phyloP scores from a whole-genome alignment of 2,113 vertebrate genomes.

The Fulmarus glacialis region DNA sequence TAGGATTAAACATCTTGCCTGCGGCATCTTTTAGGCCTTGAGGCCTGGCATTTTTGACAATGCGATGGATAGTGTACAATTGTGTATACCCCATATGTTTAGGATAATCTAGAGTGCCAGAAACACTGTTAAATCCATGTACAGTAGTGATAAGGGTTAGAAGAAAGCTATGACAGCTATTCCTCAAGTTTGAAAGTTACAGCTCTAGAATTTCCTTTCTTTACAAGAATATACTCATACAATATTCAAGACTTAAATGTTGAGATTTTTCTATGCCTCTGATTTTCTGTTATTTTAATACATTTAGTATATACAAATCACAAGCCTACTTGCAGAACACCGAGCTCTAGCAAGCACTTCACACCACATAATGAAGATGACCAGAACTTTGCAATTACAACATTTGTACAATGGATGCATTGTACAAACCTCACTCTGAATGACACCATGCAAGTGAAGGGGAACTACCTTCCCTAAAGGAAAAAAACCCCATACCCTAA shows the following conservation, averaged over 20 bases:
- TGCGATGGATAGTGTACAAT: background rate
- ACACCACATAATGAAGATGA: background rate
- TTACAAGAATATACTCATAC: background rate
- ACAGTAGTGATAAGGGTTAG: background rate
- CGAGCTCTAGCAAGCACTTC: background rate
- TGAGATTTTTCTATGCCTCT: background rate
- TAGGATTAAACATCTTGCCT: slow-evolving; percentile 32
- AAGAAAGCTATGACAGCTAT: background rate
- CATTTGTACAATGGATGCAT: background rate
- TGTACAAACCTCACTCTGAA: background rate
- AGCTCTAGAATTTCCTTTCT: background rate
- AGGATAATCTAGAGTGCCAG: background rate
- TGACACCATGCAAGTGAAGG: background rate
- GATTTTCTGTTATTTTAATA: background rate
- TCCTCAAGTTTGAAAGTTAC: background rate
- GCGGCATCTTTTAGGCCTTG: background rate
- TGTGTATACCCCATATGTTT: background rate
- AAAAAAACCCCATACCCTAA: background rate
- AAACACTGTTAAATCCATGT: background rate
- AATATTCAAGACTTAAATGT: background rate
- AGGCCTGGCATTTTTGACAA: slow-evolving; percentile 20
- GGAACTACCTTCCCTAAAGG: background rate
- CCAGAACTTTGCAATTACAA: background rate
- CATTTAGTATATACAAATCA: background rate
- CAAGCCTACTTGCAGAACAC: background rate